Conservation (phyloP, 2,888 invertebrate genomes). For the Drosophila mercatorum region DNA sequence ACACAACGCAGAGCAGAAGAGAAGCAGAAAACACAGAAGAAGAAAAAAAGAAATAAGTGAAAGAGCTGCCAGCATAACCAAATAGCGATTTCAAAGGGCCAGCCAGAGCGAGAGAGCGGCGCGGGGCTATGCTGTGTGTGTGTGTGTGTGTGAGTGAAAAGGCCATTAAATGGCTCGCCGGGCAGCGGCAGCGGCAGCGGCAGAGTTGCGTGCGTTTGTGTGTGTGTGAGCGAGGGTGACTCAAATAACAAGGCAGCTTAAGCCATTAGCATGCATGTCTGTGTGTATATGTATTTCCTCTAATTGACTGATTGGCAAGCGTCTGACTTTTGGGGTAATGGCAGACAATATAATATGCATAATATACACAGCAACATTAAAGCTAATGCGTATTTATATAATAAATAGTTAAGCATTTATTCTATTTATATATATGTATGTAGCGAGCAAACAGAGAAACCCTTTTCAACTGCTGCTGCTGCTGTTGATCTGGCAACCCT, state of each 20-base stretch:
- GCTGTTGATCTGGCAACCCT: slow-evolving; percentile 41
- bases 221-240: slow-evolving; percentile 44
- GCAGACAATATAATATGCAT: slow-evolving; percentile 32
- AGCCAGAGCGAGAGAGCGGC: background rate
- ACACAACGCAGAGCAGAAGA: slow-evolving; percentile 61
- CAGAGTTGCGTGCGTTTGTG: slow-evolving; percentile 7
- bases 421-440: slow-evolving; percentile 12
- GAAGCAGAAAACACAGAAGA: background rate
- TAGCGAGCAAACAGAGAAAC: background rate
- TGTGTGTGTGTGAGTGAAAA: slow-evolving; percentile 38
- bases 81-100: slow-evolving; percentile 59
- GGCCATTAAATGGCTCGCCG: slow-evolving; percentile 66
- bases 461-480: slow-evolving; percentile 17
- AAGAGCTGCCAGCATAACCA: slow-evolving; percentile 77
- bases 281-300: slow-evolving; percentile 19
- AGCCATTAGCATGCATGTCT: slow-evolving; percentile 36
- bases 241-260: slow-evolving; percentile 49
- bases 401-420: slow-evolving; percentile 23
- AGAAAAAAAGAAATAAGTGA: slow-evolving; percentile 49
- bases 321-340: slow-evolving; percentile 28
- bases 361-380: slow-evolving; percentile 22
- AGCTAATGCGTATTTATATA: slow-evolving; percentile 26
- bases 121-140: background rate
- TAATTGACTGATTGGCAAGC: slow-evolving; percentile 50
- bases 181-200: slow-evolving; percentile 23